These are phyloP conservation scores for Carpatolechia fugitivella DNA, from an alignment of 2,888 invertebrate species.

Conservation along the genomic window DNA sequence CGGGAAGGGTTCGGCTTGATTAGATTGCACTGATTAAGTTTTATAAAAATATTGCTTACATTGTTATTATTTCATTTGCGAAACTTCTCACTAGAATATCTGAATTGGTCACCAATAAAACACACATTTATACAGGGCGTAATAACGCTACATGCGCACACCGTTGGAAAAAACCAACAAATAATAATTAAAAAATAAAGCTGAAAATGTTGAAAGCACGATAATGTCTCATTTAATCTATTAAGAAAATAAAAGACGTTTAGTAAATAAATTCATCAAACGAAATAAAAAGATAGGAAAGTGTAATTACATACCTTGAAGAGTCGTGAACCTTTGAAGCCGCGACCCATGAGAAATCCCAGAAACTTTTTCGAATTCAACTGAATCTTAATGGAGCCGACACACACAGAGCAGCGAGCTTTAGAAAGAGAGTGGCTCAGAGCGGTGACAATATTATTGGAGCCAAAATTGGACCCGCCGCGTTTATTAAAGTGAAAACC, in stretches of 20 bases:
- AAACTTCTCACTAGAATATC: too few relatives aligned
- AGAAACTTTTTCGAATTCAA: neutral
- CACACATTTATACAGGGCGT: too few relatives aligned
- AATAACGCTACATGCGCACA: too few relatives aligned
- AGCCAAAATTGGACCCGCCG: constrained; percentile 65
- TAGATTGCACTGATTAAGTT: neutral
- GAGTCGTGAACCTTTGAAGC: neutral
- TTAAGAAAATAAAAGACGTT: neutral
- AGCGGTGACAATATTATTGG: constrained; percentile 76
- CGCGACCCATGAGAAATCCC: neutral
- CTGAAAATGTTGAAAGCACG: too few relatives aligned
- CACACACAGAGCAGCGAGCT: neutral
- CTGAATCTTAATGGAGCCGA: neutral
- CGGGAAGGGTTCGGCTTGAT: neutral
- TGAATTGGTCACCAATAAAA: too few relatives aligned
- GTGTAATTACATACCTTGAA: neutral
- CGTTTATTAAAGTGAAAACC: constrained; percentile 77
- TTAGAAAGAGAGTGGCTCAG: constrained; percentile 9
- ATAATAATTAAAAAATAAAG: too few relatives aligned
- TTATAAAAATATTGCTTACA: neutral
- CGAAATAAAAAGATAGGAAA: neutral
- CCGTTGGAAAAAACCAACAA: too few relatives aligned
- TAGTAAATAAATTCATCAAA: neutral
- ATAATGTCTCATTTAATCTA: too few relatives aligned
- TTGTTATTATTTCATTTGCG: neutral